A percentile compares a stretch with the other conserved stretches of the same genome.
These are phyloP conservation scores for Furcula furcula DNA, from an alignment of 2,888 invertebrate genomes.

Conservation along the genomic window DNA sequence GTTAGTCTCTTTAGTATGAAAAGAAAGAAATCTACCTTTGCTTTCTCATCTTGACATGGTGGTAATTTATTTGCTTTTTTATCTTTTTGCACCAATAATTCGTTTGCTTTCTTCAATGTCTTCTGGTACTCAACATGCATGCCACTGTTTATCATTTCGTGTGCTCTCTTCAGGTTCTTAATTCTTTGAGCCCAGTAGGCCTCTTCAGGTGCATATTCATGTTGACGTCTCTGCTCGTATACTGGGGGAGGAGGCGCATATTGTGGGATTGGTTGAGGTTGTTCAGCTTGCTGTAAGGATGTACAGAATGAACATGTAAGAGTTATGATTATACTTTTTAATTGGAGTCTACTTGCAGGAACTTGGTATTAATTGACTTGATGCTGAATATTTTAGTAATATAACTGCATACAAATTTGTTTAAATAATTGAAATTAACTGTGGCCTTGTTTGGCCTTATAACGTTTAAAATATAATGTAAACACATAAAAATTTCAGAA, in stretches of 20 bases:
- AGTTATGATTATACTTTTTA: too few species aligned
- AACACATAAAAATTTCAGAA: too few species aligned
- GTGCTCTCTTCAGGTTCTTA: slow-evolving; percentile 64
- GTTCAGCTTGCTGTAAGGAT: slow-evolving; percentile 61
- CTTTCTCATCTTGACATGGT: slow-evolving; percentile 74
- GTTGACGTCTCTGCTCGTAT: slow-evolving; percentile 51
- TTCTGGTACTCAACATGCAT: slow-evolving; percentile 72
- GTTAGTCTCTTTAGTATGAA: too few species aligned
- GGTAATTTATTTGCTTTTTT: slow-evolving; percentile 60
- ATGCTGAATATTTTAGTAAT: too few species aligned
- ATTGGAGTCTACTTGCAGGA: too few species aligned
- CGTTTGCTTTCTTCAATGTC: slow-evolving; percentile 67
- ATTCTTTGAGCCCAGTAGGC: slow-evolving; percentile 72
- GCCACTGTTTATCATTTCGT: slow-evolving; percentile 65
- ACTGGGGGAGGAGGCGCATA: slow-evolving; percentile 49
- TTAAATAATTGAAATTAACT: too few species aligned
- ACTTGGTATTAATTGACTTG: too few species aligned
- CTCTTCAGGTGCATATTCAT: slow-evolving; percentile 64
- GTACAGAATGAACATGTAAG: too few species aligned
- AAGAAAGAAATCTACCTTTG: too few species aligned
- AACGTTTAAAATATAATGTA: too few species aligned
- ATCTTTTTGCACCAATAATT: slow-evolving; percentile 59
- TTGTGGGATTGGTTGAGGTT: slow-evolving; percentile 38
- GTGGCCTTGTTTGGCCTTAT: too few species aligned
- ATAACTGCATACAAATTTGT: too few species aligned